Evolutionary conservation across 1,140 invertebrate species (phyloP).

Genomic region (Neodiprion fabricii): DNA sequence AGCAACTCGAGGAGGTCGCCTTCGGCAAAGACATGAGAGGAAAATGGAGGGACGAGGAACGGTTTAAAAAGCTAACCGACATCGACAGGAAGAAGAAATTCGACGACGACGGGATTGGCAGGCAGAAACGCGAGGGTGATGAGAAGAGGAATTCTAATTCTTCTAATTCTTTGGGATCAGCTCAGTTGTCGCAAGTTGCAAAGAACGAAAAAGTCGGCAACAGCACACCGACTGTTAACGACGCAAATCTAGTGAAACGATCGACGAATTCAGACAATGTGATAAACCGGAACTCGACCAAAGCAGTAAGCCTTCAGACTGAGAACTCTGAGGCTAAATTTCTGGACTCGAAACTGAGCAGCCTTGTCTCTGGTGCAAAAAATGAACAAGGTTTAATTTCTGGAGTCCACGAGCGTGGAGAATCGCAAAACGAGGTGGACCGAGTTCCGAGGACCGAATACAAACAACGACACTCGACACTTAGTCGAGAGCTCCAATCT

Average conservation of each 20-base stretch:
- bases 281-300: too few species aligned
- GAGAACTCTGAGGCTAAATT: background rate
- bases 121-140: background rate
- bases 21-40: constrained; percentile 42
- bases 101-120: background rate
- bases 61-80: constrained; percentile 30
- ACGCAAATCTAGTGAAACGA: background rate
- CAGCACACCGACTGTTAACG: too few species aligned
- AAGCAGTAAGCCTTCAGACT: background rate
- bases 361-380: too few species aligned
- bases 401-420: background rate
- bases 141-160: background rate
- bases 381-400: too few species aligned
- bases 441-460: too few species aligned
- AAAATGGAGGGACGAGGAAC: constrained; percentile 20
- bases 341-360: background rate
- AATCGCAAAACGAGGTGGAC: background rate
- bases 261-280: too few species aligned
- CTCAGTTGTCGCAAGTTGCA: too few species aligned
- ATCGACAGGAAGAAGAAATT: constrained; percentile 24
- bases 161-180: too few species aligned
- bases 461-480: background rate
- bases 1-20: constrained; percentile 39
- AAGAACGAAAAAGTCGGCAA: too few species aligned
- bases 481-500: too few species aligned